These are phyloP conservation scores for Drosophila pseudoananassae DNA, from an alignment of 1,140 invertebrate species.

Conservation along the genomic window DNA sequence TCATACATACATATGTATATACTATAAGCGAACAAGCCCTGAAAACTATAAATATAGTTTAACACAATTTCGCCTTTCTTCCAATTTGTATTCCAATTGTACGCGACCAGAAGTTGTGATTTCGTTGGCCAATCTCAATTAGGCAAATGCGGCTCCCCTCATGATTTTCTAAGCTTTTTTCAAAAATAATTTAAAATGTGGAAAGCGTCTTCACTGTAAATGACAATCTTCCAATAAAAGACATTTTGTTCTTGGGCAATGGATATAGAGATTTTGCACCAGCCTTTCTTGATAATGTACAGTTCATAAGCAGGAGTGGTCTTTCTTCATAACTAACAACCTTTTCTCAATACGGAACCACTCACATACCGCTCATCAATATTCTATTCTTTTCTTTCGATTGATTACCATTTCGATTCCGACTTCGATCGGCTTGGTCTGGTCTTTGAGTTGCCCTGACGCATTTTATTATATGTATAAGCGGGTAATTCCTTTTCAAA, in stretches of 20 bases:
- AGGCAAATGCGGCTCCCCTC: conserved; percentile 2
- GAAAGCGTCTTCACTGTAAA: conserved; percentile 24
- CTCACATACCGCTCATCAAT: conserved; percentile 22
- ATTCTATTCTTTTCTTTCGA: conserved; percentile 16
- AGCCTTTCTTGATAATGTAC: too few relatives aligned
- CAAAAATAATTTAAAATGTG: conserved; percentile 51
- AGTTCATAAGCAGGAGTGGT: conserved; percentile 36
- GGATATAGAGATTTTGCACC: too few relatives aligned
- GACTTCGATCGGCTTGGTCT: conserved; percentile 1
- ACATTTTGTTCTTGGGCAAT: background rate
- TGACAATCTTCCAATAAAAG: background rate
- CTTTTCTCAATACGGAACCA: conserved; percentile 2
- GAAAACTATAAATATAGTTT: conserved; percentile 47
- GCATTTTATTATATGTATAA: conserved; percentile 2
- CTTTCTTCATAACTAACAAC: conserved; percentile 4
- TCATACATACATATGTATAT: background rate
- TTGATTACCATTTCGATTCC: conserved; percentile 28
- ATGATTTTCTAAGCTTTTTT: conserved; percentile 60
- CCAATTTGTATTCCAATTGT: conserved; percentile 66
- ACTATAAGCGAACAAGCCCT: conserved; percentile 3
- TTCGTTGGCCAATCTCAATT: conserved; percentile 50
- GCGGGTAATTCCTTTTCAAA: conserved; percentile 51
- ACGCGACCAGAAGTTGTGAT: conserved; percentile 54
- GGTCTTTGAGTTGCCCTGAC: background rate
- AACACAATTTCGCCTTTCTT: conserved; percentile 68